Conservation (phyloP, 2,888 invertebrate species). For the Chalcosyrphus nemorum region DNA sequence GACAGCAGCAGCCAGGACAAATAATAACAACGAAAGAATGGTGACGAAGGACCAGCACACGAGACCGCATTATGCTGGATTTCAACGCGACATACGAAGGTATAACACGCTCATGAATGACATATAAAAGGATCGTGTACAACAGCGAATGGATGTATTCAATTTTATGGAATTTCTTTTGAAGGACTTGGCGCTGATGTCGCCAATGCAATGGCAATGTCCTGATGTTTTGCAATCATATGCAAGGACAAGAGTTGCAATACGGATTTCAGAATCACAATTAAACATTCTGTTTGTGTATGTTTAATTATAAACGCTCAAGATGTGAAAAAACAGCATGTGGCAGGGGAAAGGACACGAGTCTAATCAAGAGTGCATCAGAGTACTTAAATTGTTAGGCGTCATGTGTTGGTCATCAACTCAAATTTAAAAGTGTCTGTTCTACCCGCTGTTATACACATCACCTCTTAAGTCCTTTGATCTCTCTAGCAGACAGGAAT, state of each 20-base stretch:
- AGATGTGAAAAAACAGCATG: not conserved
- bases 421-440: no score
- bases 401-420: no score
- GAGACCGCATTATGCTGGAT: not conserved
- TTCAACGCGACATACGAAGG: not conserved
- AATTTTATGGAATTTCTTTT: constrained; percentile 3
- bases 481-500: not conserved
- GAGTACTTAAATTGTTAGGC: no score
- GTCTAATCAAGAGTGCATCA: no score
- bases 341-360: no score
- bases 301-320: not conserved
- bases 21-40: constrained; percentile 16
- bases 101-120: not conserved
- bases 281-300: not conserved
- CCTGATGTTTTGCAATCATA: not conserved
- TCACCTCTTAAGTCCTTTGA: no score
- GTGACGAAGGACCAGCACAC: not conserved
- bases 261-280: not conserved
- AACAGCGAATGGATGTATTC: not conserved
- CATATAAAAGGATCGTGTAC: not conserved
- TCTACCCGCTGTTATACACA: no score
- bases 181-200: not conserved
- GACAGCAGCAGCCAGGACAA: not conserved
- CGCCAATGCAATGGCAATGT: not conserved
- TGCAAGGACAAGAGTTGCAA: not conserved